Evolutionary conservation across 2,888 invertebrate species (phyloP).

Genomic region (Hirtodrosophila histrioides): DNA sequence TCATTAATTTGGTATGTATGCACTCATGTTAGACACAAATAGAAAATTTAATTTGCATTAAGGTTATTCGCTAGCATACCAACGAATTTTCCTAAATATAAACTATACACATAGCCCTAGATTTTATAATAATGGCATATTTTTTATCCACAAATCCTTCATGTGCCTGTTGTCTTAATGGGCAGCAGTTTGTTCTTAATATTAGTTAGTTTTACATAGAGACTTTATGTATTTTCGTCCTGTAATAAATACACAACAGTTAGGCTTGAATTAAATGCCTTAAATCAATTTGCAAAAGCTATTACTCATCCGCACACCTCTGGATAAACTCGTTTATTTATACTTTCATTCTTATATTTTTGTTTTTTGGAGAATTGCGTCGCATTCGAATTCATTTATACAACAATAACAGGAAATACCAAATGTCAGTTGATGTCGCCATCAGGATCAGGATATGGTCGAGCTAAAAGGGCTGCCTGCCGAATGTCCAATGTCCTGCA

Average conservation of each 20-base stretch:
- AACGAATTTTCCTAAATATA: too few relatives aligned
- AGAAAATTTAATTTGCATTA: too few relatives aligned
- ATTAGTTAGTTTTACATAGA: too few relatives aligned
- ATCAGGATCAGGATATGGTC: slow-evolving; percentile 57
- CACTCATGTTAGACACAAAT: too few relatives aligned
- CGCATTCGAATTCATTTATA: slow-evolving; percentile 18
- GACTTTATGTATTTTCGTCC: not conserved
- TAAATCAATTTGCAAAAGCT: slow-evolving; percentile 5
- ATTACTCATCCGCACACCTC: slow-evolving; percentile 31
- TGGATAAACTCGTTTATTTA: not conserved
- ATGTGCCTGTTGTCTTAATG: too few relatives aligned
- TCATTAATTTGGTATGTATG: too few relatives aligned
- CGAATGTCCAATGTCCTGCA: slow-evolving; percentile 8
- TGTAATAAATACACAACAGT: not conserved
- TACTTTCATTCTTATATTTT: not conserved
- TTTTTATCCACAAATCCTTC: too few relatives aligned
- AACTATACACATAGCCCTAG: too few relatives aligned
- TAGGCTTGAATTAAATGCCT: not conserved
- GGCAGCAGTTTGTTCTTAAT: too few relatives aligned
- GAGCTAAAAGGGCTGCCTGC: slow-evolving; percentile 40
- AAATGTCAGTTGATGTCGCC: slow-evolving; percentile 66
- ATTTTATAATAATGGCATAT: too few relatives aligned
- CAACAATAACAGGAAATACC: slow-evolving; percentile 60
- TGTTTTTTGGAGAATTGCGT: slow-evolving; percentile 21
- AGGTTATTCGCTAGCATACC: too few relatives aligned